phyloP scores from a whole-genome alignment of 2,888 invertebrate species.

The Metopia argyrocephala region DNA sequence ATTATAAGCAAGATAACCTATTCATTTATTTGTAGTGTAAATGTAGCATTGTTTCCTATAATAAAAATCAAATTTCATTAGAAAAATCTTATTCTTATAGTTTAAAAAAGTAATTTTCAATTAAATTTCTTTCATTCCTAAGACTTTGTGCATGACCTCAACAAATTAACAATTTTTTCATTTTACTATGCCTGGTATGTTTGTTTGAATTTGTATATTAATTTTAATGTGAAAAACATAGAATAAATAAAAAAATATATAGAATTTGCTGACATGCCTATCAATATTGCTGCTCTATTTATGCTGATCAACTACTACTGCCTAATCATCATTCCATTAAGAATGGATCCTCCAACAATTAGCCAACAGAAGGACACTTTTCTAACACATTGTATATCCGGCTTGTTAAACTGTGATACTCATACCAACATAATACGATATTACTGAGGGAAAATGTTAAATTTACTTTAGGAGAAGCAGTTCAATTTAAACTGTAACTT shows the following conservation, averaged over 20 bases:
- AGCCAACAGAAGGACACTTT: conserved; percentile 15
- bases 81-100: too few species aligned
- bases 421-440: too few species aligned
- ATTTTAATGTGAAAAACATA: not conserved
- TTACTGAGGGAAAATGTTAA: too few species aligned
- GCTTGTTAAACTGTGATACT: conserved; percentile 49
- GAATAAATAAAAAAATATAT: conserved; percentile 30
- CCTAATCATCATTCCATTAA: conserved; percentile 42
- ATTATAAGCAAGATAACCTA: too few species aligned
- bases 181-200: conserved; percentile 26
- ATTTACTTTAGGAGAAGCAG: too few species aligned
- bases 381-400: not conserved
- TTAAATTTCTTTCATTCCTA: too few species aligned
- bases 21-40: too few species aligned
- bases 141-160: too few species aligned
- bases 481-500: too few species aligned
- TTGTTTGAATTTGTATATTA: not conserved
- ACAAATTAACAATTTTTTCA: not conserved
- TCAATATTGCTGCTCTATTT: conserved; percentile 50
- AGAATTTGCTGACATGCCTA: conserved; percentile 59
- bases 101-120: too few species aligned
- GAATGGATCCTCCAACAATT: conserved; percentile 44
- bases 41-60: too few species aligned
- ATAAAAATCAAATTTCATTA: too few species aligned
- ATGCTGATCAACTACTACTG: conserved; percentile 57